These are phyloP conservation scores for Epinephelus malabaricus DNA, from an alignment of 2,797 vertebrate genomes.

Conservation along the genomic window DNA sequence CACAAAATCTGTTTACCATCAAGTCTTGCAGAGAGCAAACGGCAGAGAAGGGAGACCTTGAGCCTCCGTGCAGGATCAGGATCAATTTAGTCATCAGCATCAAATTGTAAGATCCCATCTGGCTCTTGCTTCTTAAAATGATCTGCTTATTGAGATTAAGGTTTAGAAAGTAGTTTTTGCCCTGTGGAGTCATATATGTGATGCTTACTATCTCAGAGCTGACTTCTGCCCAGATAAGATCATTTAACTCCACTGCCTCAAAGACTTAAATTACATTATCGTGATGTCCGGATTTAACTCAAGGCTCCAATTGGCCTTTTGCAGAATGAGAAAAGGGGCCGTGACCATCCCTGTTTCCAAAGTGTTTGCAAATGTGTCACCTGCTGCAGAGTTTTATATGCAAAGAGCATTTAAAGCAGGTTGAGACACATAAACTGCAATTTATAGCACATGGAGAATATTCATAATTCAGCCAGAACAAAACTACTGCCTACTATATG, in stretches of 20 bases:
- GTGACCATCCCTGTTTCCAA: not conserved
- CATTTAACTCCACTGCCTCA: slow-evolving; percentile 5
- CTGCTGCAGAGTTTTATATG: not conserved
- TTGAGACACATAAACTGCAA: not conserved
- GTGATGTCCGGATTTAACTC: not conserved
- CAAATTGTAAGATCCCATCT: not conserved
- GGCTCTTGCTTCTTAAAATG: not conserved
- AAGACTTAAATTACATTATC: not conserved
- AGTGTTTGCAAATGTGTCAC: not conserved
- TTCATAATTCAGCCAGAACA: not conserved
- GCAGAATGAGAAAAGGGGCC: not conserved
- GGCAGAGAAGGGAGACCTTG: not conserved
- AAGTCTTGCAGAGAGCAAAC: not conserved
- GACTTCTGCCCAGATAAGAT: not conserved
- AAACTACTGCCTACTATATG: not conserved
- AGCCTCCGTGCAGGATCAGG: not conserved
- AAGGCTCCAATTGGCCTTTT: not conserved
- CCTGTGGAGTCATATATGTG: not conserved
- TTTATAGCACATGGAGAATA: not conserved
- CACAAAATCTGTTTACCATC: not conserved
- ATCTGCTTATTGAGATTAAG: not conserved
- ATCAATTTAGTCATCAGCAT: not conserved
- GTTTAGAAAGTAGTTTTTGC: not conserved
- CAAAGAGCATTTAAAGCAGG: not conserved
- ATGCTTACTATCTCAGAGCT: slow-evolving; percentile 1